Evolutionary conservation across 2,888 invertebrate species (phyloP).

Genomic region (Parochlus steinenii): DNA sequence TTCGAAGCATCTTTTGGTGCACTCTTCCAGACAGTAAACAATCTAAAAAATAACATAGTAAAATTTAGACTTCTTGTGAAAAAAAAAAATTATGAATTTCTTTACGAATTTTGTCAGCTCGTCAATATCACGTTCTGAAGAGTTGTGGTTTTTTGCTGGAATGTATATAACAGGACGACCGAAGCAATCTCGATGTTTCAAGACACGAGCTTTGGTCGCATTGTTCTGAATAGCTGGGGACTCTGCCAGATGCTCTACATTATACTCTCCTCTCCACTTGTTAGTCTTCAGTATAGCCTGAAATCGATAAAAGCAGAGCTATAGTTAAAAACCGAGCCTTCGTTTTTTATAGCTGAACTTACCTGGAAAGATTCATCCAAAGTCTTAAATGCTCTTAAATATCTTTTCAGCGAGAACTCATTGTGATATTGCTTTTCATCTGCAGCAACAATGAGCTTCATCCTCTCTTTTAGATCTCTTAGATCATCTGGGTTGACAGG

Average conservation of each 20-base stretch:
- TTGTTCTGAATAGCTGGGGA: constrained; percentile 38
- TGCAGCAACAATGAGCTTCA: constrained; percentile 54
- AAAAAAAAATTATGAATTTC: constrained; percentile 1
- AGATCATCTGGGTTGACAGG: constrained; percentile 45
- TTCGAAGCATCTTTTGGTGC: constrained; percentile 60
- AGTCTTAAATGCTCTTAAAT: constrained; percentile 55
- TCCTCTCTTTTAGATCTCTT: constrained; percentile 47
- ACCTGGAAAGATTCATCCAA: constrained; percentile 61
- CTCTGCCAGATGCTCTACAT: constrained; percentile 40
- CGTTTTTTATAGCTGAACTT: constrained; percentile 16
- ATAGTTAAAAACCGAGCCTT: constrained; percentile 3
- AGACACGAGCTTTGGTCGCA: constrained; percentile 47
- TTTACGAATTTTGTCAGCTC: constrained; percentile 57
- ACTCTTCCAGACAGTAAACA: constrained; percentile 38
- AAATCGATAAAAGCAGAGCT: constrained; percentile 17
- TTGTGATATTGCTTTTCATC: constrained; percentile 60
- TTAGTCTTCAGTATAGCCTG: constrained; percentile 63
- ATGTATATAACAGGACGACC: constrained; percentile 65
- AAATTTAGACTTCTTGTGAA: neutral
- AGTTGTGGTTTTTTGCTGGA: constrained; percentile 56
- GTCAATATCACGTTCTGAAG: constrained; percentile 53
- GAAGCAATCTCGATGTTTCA: constrained; percentile 51
- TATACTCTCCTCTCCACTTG: constrained; percentile 62
- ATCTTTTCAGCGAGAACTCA: constrained; percentile 52
- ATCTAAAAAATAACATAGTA: neutral